A percentile compares a stretch with the other conserved stretches of the same genome.
phyloP scores from a whole-genome alignment of 92 coral and sea anemone genomes.

The Siderastrea radians region DNA sequence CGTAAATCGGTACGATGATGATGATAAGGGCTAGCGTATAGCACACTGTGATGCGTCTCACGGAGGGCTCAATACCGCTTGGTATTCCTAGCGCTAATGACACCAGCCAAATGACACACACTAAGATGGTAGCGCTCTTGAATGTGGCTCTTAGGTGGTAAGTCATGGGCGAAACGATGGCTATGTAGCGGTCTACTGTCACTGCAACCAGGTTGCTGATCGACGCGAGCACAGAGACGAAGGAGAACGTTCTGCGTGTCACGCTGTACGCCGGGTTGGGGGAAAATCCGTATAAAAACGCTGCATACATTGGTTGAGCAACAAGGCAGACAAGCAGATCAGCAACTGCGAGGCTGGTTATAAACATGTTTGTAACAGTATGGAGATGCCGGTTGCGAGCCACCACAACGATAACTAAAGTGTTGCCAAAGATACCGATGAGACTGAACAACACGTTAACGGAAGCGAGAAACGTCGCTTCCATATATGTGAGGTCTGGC shows the following conservation, averaged over 20 bases:
- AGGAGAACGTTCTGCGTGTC: conserved; percentile 80
- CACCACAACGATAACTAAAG: conserved; percentile 77
- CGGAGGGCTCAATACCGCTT: conserved; percentile 55
- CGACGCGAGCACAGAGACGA: conserved; percentile 91
- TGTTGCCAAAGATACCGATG: conserved; percentile 86
- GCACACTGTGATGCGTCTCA: conserved; percentile 56
- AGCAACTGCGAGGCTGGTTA: conserved; percentile 90
- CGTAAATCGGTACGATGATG: conserved; percentile 78
- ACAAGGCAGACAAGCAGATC: conserved; percentile 89
- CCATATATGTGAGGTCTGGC: not conserved
- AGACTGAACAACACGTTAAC: conserved; percentile 86
- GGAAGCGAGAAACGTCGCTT: conserved; percentile 42
- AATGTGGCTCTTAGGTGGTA: conserved; percentile 78
- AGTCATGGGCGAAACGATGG: conserved; percentile 82
- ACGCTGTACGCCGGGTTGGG: conserved; percentile 41
- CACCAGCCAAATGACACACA: conserved; percentile 74
- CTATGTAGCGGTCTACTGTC: conserved; percentile 90
- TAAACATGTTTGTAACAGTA: conserved; percentile 83
- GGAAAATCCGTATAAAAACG: conserved; percentile 63
- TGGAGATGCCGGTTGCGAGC: conserved; percentile 74
- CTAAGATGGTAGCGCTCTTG: conserved; percentile 54
- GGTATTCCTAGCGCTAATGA: conserved; percentile 77
- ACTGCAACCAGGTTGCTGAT: conserved; percentile 90
- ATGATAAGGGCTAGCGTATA: conserved; percentile 71
- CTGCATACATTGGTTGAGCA: conserved; percentile 94